Conservation (phyloP, 2,113 vertebrate species). For the Micromys minutus region DNA sequence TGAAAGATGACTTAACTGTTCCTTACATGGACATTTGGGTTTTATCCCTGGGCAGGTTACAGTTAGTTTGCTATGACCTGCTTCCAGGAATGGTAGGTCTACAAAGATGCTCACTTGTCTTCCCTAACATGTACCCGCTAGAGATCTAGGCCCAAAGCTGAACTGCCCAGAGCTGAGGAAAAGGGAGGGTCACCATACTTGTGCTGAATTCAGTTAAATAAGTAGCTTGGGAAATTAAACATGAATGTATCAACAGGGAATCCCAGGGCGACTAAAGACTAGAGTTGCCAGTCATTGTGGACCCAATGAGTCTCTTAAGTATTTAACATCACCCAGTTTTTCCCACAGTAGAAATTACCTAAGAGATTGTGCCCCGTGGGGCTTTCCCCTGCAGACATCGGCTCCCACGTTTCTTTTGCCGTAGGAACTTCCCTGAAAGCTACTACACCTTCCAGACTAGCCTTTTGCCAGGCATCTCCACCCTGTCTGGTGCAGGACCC, state of each 20-base stretch:
- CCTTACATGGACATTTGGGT: accelerated
- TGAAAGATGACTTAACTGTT: background rate
- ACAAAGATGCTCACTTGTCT: background rate
- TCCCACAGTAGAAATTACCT: background rate
- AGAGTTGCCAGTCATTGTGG: background rate
- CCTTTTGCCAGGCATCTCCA: background rate
- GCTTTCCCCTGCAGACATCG: background rate
- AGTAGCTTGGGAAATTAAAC: background rate
- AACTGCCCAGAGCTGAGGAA: background rate
- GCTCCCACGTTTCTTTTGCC: too few relatives aligned
- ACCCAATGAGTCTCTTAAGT: background rate
- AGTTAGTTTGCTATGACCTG: too few relatives aligned
- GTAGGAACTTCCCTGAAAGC: background rate
- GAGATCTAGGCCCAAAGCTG: background rate
- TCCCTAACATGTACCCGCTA: accelerated
- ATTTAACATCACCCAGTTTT: background rate
- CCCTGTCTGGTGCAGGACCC: background rate
- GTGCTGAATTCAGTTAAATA: background rate
- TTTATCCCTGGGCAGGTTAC: too few relatives aligned
- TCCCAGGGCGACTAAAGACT: background rate
- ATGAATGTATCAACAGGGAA: accelerated
- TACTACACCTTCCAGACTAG: accelerated
- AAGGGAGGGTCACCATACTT: background rate
- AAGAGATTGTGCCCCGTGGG: background rate
- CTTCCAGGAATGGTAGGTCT: background rate